These are phyloP conservation scores for Leptodactylus fuscus DNA, from an alignment of 2,113 vertebrate genomes.

Conservation along the genomic window DNA sequence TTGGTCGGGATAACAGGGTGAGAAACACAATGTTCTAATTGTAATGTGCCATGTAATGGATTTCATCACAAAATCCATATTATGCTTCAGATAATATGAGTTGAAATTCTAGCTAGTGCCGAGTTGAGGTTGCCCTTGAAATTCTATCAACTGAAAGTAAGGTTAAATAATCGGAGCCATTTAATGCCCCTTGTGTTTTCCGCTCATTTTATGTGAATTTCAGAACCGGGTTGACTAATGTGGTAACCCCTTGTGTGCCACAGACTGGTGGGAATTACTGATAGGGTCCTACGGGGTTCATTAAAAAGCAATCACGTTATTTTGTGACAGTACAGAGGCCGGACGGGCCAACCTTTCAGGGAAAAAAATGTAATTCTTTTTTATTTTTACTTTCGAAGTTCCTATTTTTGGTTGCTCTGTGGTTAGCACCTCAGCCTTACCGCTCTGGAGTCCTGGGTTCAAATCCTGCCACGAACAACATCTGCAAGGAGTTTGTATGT, in stretches of 20 bases:
- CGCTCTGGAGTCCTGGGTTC: no score
- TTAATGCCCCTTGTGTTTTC: slow-evolving; percentile 31
- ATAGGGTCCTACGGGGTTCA: neutral
- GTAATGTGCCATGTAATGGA: slow-evolving; percentile 52
- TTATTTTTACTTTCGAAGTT: no score
- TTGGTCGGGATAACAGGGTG: slow-evolving; percentile 12
- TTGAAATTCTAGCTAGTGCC: slow-evolving; percentile 21
- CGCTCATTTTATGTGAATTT: slow-evolving; percentile 1
- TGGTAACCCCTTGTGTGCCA: neutral
- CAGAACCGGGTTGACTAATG: neutral
- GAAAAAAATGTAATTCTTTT: no score
- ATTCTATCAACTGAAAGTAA: slow-evolving; percentile 47
- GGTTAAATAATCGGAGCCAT: slow-evolving; percentile 41
- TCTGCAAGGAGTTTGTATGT: no score
- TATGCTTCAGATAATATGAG: slow-evolving; percentile 47
- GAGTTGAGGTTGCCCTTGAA: slow-evolving; percentile 39
- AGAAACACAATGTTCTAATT: slow-evolving; percentile 53
- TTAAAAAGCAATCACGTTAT: neutral
- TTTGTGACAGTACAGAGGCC: neutral
- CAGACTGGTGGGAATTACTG: neutral
- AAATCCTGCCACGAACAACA: no score
- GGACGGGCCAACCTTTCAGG: neutral
- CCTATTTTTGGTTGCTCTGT: no score
- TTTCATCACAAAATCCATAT: slow-evolving; percentile 49
- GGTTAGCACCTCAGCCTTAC: no score